A percentile compares a stretch with the other conserved stretches of the same genome.
Conservation (phyloP, 2,113 vertebrate species). For the Illadopsis cleaveri region DNA sequence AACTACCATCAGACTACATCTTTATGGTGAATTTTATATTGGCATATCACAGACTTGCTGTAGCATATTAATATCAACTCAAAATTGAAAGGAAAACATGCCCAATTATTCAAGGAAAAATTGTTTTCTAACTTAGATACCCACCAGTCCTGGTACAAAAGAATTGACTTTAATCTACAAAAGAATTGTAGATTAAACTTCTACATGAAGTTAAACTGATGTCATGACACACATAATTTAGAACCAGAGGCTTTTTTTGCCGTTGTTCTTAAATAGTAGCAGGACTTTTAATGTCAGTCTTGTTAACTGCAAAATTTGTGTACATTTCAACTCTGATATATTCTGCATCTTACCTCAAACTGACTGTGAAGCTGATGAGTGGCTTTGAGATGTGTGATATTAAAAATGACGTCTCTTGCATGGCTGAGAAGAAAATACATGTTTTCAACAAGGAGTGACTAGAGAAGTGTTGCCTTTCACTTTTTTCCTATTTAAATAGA, state of each 20-base stretch:
- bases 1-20: neutral
- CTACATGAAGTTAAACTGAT: neutral
- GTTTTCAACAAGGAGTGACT: neutral
- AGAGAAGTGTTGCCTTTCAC: neutral
- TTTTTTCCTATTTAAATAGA: neutral
- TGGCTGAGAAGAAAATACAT: neutral
- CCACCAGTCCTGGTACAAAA: neutral
- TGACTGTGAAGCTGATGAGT: neutral
- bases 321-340: neutral
- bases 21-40: neutral
- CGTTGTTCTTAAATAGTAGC: neutral
- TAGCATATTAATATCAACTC: neutral
- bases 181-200: neutral
- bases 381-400: neutral
- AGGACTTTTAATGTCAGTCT: neutral
- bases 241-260: neutral
- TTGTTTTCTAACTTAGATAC: neutral
- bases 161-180: neutral
- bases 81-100: neutral
- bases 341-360: neutral
- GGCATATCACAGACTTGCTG: neutral
- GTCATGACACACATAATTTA: neutral
- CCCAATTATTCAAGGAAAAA: neutral
- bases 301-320: neutral
- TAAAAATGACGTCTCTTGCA: accelerated